Conservation (phyloP, 2,797 vertebrate species). For the Myripristis jacobus region DNA sequence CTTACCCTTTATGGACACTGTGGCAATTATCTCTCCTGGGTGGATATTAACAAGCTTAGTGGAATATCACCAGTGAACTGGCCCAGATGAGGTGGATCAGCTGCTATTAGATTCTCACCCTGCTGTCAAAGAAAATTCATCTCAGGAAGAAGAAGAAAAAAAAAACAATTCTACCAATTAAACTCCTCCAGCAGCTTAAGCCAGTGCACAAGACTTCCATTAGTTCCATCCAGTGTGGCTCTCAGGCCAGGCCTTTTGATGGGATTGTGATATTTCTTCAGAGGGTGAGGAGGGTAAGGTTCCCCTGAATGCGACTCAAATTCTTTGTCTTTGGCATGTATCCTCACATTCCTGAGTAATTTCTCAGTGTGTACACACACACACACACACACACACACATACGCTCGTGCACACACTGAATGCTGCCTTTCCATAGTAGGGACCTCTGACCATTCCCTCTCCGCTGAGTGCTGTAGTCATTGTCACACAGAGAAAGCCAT, state of each 20-base stretch:
- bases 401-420: conserved; percentile 29
- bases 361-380: conserved; percentile 69
- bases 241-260: conserved; percentile 72
- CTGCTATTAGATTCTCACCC: conserved; percentile 31
- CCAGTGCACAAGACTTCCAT: conserved; percentile 77
- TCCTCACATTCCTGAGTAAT: conserved; percentile 83
- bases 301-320: conserved; percentile 74
- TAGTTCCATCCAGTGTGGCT: conserved; percentile 71
- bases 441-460: conserved; percentile 73
- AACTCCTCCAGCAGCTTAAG: conserved; percentile 71
- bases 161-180: conserved; percentile 59
- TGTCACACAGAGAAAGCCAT: conserved; percentile 81
- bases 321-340: conserved; percentile 81
- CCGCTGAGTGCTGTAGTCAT: conserved; percentile 72
- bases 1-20: not conserved
- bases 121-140: conserved; percentile 55
- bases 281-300: conserved; percentile 64
- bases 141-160: conserved; percentile 25
- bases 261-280: conserved; percentile 76
- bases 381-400: conserved; percentile 20
- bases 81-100: conserved; percentile 22
- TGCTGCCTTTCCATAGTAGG: conserved; percentile 50
- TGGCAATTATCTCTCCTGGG: not conserved
- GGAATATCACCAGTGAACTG: conserved; percentile 1
- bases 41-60: conserved; percentile 9